Evolutionary conservation across 1,140 invertebrate species (phyloP).

Genomic region (Diachasma alloeum): DNA sequence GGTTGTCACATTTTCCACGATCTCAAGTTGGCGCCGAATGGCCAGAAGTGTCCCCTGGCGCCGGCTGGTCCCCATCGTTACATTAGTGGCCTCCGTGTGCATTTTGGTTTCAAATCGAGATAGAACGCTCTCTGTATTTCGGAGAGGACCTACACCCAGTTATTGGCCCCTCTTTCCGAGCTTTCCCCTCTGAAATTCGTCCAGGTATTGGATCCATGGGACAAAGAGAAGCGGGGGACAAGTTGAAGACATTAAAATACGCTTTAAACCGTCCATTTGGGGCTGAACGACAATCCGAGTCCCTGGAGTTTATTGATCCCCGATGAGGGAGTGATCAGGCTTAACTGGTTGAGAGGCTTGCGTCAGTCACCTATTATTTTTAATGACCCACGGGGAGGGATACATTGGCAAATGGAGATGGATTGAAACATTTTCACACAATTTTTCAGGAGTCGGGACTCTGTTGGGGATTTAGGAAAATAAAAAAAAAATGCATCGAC

Average conservation of each 20-base stretch:
- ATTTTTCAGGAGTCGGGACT: constrained; percentile 7
- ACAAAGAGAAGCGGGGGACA: background rate
- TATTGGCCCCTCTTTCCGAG: background rate
- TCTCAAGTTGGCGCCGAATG: constrained; percentile 25
- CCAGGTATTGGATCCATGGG: background rate
- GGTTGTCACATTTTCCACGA: background rate
- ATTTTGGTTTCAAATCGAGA: background rate
- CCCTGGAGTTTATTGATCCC: constrained; percentile 19
- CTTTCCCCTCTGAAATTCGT: background rate
- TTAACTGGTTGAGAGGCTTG: background rate
- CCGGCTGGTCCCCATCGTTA: constrained; percentile 20
- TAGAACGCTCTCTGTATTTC: background rate
- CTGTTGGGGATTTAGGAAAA: background rate
- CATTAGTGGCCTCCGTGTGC: background rate
- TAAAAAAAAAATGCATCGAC: background rate
- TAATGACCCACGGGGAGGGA: background rate
- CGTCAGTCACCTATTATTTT: background rate
- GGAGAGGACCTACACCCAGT: background rate
- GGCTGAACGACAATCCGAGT: background rate
- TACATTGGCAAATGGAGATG: background rate
- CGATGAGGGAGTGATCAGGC: background rate
- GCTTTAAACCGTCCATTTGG: constrained; percentile 12
- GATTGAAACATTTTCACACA: constrained; percentile 5
- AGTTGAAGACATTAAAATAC: background rate
- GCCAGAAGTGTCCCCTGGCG: constrained; percentile 21